Evolutionary conservation across 2,888 invertebrate species (phyloP).

Genomic region (Ectobius pallidus): DNA sequence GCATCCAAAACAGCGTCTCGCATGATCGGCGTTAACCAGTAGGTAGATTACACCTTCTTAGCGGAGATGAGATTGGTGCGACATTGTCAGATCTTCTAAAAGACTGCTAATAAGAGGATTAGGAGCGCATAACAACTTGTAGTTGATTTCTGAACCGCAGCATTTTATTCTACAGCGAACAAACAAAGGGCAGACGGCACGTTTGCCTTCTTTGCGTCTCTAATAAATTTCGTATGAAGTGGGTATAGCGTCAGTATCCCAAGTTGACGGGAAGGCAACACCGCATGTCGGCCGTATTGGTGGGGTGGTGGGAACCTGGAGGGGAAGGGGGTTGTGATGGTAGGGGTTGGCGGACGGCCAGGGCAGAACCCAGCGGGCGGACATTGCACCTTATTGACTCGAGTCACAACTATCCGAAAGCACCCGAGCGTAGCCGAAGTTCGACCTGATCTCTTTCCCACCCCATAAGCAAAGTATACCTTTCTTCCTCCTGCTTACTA

Average conservation of each 20-base stretch:
- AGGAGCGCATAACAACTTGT: too few relatives aligned
- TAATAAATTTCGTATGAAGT: conserved; percentile 40
- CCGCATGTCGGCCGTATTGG: conserved; percentile 49
- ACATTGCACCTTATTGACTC: conserved; percentile 60
- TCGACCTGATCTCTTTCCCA: conserved; percentile 26
- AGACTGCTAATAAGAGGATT: too few relatives aligned
- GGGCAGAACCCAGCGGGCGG: conserved; percentile 55
- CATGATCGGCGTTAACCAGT: too few relatives aligned
- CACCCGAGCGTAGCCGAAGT: conserved; percentile 39
- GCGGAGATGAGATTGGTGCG: too few relatives aligned
- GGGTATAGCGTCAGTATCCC: conserved; percentile 34
- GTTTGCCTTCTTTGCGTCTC: conserved; percentile 23
- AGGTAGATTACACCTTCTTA: too few relatives aligned
- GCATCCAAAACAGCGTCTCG: too few relatives aligned
- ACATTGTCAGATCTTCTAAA: too few relatives aligned
- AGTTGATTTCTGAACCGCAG: not conserved
- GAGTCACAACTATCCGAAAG: conserved; percentile 47
- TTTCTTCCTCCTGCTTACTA: conserved; percentile 19
- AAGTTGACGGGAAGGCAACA: conserved; percentile 40
- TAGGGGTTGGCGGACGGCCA: conserved; percentile 50
- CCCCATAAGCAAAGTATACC: conserved; percentile 17
- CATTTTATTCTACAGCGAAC: not conserved
- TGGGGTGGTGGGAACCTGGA: conserved; percentile 48
- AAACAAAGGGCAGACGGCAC: not conserved
- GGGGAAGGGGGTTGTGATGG: conserved; percentile 65